These are phyloP conservation scores for Sternotherus odoratus DNA, from an alignment of 2,797 vertebrate species.

Conservation along the genomic window DNA sequence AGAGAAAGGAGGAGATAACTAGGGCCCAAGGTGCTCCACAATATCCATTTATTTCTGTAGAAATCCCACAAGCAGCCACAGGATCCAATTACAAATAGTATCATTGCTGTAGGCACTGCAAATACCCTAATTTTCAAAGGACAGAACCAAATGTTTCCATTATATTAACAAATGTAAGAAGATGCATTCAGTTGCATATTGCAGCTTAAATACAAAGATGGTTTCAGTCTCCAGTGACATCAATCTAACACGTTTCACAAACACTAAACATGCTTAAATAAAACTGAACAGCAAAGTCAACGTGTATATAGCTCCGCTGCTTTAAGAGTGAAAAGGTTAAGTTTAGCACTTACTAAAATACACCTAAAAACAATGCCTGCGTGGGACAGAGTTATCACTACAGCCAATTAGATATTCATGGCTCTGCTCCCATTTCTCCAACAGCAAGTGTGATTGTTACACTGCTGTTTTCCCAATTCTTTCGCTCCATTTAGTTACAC, in stretches of 20 bases:
- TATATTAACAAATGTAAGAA: background rate
- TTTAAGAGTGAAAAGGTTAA: background rate
- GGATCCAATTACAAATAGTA: rapidly evolving
- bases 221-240: background rate
- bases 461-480: background rate
- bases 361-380: background rate
- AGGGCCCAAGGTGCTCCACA: background rate
- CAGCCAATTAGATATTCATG: background rate
- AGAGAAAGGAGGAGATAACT: background rate
- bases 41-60: background rate
- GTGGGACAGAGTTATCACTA: background rate
- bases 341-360: background rate
- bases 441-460: constrained; percentile 19
- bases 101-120: background rate
- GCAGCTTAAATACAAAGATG: background rate
- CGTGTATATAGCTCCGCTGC: background rate
- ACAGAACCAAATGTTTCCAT: background rate
- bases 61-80: rapidly evolving
- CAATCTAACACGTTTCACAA: background rate
- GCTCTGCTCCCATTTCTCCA: constrained; percentile 25
- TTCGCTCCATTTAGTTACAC: constrained; percentile 11
- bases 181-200: background rate
- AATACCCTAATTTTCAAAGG: background rate
- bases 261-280: background rate
- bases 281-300: background rate